Percentiles rank a stretch among this genome's conserved stretches.
phyloP scores from a whole-genome alignment of 2,888 invertebrate genomes.

The Aporophyla lueneburgensis region DNA sequence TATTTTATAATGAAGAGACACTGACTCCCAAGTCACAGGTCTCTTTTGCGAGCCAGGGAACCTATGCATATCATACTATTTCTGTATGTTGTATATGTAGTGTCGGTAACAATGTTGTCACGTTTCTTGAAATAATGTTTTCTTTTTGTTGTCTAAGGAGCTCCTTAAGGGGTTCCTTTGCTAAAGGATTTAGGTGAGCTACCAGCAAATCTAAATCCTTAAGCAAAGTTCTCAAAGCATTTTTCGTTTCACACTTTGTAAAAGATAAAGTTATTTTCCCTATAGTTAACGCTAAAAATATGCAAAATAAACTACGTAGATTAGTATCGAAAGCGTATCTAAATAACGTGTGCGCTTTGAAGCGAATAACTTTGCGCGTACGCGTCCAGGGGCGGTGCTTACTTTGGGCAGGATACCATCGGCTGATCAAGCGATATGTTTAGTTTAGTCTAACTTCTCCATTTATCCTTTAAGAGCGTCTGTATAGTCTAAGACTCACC shows the following conservation, averaged over 20 bases:
- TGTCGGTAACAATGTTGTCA: too few species aligned
- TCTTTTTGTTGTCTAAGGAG: background rate
- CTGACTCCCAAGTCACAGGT: too few species aligned
- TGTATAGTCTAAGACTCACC: background rate
- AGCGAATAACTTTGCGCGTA: constrained; percentile 50
- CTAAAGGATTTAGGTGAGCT: too few species aligned
- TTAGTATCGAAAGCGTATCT: constrained; percentile 65
- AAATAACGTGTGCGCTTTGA: constrained; percentile 60
- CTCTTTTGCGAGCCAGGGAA: too few species aligned
- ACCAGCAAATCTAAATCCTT: too few species aligned
- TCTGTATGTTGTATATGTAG: too few species aligned
- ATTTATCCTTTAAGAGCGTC: constrained; percentile 35
- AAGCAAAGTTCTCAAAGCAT: background rate
- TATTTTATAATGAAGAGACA: too few species aligned
- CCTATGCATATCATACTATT: too few species aligned
- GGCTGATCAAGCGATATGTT: constrained; percentile 61
- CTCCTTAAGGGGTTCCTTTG: too few species aligned
- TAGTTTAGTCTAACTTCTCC: constrained; percentile 33
- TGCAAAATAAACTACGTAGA: constrained; percentile 60
- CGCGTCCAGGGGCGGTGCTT: constrained; percentile 59
- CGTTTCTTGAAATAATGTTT: too few species aligned
- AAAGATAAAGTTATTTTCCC: constrained; percentile 15
- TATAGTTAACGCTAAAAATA: constrained; percentile 39
- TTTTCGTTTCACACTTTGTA: constrained; percentile 18
- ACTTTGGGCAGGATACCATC: constrained; percentile 62